phyloP scores from a whole-genome alignment of 1,140 invertebrate genomes.

The Centruroides vittatus region DNA sequence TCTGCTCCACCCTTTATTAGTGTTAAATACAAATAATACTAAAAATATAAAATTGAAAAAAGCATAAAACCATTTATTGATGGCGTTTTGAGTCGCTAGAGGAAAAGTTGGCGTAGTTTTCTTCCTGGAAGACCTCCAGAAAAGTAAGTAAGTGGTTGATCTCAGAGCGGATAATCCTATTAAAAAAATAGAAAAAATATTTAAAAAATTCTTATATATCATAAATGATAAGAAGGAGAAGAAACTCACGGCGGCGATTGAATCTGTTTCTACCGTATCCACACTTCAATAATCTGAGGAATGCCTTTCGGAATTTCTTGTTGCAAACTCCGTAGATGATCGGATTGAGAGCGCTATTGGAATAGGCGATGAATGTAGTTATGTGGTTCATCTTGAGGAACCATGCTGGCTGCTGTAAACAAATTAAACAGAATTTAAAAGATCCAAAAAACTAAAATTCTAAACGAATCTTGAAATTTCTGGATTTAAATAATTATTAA shows the following conservation, averaged over 20 bases:
- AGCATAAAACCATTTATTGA: no score
- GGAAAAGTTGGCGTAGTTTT: no score
- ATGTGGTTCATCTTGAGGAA: constrained; percentile 28
- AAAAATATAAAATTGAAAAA: no score
- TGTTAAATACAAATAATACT: no score
- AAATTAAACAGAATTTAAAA: background rate
- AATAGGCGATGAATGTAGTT: constrained; percentile 32
- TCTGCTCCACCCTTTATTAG: no score
- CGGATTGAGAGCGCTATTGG: constrained; percentile 36
- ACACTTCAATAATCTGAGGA: constrained; percentile 13
- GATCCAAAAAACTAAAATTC: background rate
- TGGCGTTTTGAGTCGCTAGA: no score
- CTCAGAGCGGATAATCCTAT: no score
- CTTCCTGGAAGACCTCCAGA: no score
- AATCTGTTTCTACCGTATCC: constrained; percentile 3
- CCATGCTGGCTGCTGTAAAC: constrained; percentile 30
- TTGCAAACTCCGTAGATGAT: constrained; percentile 37
- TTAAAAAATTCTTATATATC: background rate
- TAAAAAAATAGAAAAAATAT: no score
- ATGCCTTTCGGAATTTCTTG: constrained; percentile 23
- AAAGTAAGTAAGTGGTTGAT: no score
- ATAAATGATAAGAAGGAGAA: background rate
- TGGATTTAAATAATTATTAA: background rate
- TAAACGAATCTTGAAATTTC: no score
- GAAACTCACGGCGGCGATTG: constrained; percentile 4